Base-by-base conservation (phyloP, 1,140 invertebrate species). In the Monomorium pharaonis region DNA sequence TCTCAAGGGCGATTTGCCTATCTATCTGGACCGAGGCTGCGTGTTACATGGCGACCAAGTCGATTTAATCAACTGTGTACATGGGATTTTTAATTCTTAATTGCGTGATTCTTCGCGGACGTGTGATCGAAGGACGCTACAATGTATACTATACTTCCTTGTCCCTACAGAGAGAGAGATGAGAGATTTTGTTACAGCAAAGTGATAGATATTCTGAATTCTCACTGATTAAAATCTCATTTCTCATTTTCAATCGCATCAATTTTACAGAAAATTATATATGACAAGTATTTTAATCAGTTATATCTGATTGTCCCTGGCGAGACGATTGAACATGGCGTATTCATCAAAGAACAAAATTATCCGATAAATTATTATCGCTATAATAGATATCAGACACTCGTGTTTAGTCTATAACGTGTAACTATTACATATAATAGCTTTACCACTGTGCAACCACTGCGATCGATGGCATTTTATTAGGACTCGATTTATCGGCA, bases 401-500 rank as follows among this genome's bases (percentile, higher is more conserved):
- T 63, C 75, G 6, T 65, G 44, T 70, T 24, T 24, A 27, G 33
- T 65, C 10, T 33, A 33, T 33, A 33, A 24, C 14, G 37, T 74
- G 27, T 33, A 74, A 72, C 27, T 83, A 72, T 58, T 83, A 83
- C 24, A 14, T 83, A 58, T 83, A 83, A 83, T 83, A 83, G 51
- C 42, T 83, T 47, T 58, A 56, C 78, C 51, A 27, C 65, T n/a
- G 21, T 74, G 78, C 67, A 72, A 74, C 67, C 67, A 49, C 69
- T 87, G 86, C 89, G 54, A 89, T 90, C 89, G 88, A 90, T 90
- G 86, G 47, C 69, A 72, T 89, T 90, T 84, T 80, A 85, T 88
- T 76, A 30, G 33, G 37, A 74, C 49, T 84, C 67, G 49, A 84
- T 80, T 80, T 76, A 80, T 24, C 88, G 69, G 49, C 63, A 44